Base-by-base conservation (phyloP, 2,888 invertebrate genomes). In the Synergus gifuensis region DNA sequence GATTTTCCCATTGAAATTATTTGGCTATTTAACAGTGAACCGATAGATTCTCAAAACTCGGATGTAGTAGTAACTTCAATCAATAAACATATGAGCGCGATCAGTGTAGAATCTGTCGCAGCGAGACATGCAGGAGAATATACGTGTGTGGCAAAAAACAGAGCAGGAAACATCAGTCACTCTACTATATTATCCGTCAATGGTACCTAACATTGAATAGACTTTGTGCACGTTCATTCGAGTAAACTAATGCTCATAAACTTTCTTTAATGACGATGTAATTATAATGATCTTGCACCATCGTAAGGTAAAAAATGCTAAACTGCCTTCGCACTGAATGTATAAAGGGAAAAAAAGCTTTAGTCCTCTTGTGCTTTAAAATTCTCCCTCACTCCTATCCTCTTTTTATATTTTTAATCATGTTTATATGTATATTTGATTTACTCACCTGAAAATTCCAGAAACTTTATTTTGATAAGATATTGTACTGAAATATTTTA, bases 11-110 rank as follows among this genome's bases (percentile, higher is more conserved):
- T 97, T 89, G 94, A 94, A 81, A 95, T 97, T 73, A 93, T 94
- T 28, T 97, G 97, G 97, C 94, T 94, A 76, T 95, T 96, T 86
- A 95, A 96, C 91, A 95, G 95, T 76, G 93, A 94, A 88, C 94
- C 94, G 76, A 87, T 93, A 87, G 86, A 80, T 76, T 76, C 79
- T 9, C 84, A 85, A 76, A 84, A 87, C 82, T 83, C 93, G 78
- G 93, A 93, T 79, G 92, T 94, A 78, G 91, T 92, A 73, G 93
- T 94, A 67, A 85, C 85, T 76, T 91, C 94, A 36, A 94, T 94
- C 88, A 92, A 94, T 86, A 94, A 94, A 80, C 92, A 93, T 86
- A 88, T 89, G 78, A 91, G 90, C 84, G 93, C 94, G 44, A 88
- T 95, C 78, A 94, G 94, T 82, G 93, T 94, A 69, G 94, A 94